Evolutionary conservation across 2,113 vertebrate species (phyloP), one percentile per base, ranked within the genome.

Genomic region (Zosterops lateralis): DNA sequence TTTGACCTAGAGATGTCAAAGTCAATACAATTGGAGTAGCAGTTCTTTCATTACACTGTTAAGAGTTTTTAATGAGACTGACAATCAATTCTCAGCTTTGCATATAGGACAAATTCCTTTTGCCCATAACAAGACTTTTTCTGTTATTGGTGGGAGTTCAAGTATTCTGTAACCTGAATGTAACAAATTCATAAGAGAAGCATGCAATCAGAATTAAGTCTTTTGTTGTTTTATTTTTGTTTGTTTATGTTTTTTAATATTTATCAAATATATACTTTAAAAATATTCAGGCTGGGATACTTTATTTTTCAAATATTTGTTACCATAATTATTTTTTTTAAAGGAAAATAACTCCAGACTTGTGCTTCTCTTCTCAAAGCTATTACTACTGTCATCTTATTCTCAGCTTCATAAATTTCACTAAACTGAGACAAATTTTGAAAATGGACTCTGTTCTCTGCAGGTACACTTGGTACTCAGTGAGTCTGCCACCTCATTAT

Each of bases 391-490:
- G 18, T 71, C 14, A 40, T 82, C 65, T 77, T 89, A 5, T 56
- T 83, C 14, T 75, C 66, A 88, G 18, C 25, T 83, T 91, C 62
- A 80, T 70, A 82, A 60, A 74, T 86, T 70, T 89, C 45, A 51
- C 51, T 85, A 67, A 94, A 92, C 36, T 71, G 83, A 74, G 71
- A 62, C 22, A 77, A 88, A 71, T 83, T 71, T 75, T 71, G 67
- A 75, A 86, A 89, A 83, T 31, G 7, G 9, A 62, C 47, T 92
- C 65, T 4, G 2, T 85, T 88, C 57, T 91, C 76, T 74, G 47
- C 75, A 85, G 60, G 56, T 88, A 66, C n/a, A 57, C 56, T 74
- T 53, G 51, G 40, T 38, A 78, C 61, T 82, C n/a, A 62, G 75
- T 78, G 71, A 78, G 42, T 82, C 61, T 90, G 24, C 17, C 10